Evolutionary conservation across 2,113 vertebrate species (phyloP).

Genomic region (Aegithalos caudatus): DNA sequence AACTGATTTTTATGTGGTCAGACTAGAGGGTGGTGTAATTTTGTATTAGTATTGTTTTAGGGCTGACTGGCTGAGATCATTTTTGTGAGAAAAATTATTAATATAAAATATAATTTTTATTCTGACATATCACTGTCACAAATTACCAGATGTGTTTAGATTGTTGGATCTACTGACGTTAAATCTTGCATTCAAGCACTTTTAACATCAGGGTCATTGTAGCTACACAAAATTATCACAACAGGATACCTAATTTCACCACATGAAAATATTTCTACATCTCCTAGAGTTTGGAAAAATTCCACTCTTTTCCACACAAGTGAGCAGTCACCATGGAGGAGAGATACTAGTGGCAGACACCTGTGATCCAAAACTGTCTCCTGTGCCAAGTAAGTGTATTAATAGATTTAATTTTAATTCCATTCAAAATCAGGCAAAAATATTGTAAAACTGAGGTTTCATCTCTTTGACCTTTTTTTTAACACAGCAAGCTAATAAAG

Average conservation of each 20-base stretch:
- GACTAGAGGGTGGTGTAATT: background rate
- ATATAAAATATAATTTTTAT: background rate
- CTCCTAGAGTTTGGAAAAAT: conserved; percentile 66
- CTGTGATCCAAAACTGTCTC: conserved; percentile 77
- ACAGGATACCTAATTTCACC: background rate
- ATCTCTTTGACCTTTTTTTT: background rate
- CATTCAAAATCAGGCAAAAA: background rate
- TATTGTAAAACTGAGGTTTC: background rate
- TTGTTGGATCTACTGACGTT: background rate
- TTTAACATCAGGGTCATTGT: background rate
- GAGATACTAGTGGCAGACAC: conserved; percentile 87
- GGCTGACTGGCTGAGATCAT: background rate
- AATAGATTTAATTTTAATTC: background rate
- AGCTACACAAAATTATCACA: background rate
- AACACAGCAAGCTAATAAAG: background rate
- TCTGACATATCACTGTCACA: background rate
- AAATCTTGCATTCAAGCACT: background rate
- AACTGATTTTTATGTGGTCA: background rate
- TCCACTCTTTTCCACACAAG: conserved; percentile 54
- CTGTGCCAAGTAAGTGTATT: conserved; percentile 62
- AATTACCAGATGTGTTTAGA: background rate
- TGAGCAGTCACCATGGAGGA: conserved; percentile 25
- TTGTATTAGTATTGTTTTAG: background rate
- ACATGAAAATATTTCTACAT: background rate
- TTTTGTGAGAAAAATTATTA: background rate